Conservation (phyloP, 37 sponge, comb jelly and placozoan genomes). For the Agelas oroides region DNA sequence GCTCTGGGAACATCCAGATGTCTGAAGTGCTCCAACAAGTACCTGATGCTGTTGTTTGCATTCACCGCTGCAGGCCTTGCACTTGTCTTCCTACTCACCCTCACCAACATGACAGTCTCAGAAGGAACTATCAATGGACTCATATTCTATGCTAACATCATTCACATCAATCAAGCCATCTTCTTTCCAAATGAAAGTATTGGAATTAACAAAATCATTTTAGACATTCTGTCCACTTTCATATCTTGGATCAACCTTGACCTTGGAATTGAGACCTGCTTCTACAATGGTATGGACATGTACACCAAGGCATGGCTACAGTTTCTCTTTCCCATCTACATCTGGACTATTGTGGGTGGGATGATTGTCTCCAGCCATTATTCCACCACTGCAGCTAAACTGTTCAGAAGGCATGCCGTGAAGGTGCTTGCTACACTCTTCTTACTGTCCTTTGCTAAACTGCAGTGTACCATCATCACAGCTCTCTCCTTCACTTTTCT, state of each 20-base stretch:
- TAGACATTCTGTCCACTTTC: background rate
- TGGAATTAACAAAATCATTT: background rate
- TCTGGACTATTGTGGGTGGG: slow-evolving; percentile 6
- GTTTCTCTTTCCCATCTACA: slow-evolving; percentile 48
- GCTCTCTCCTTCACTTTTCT: background rate
- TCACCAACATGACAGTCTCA: no score
- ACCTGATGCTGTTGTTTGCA: background rate
- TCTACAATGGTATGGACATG: slow-evolving; percentile 19
- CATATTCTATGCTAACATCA: no score
- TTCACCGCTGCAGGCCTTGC: no score
- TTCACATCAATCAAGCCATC: background rate
- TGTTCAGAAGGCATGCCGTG: slow-evolving; percentile 10
- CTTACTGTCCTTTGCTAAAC: slow-evolving; percentile 30
- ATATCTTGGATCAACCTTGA: slow-evolving; percentile 43
- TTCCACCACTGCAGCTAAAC: slow-evolving; percentile 9
- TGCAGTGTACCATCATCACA: slow-evolving; percentile 6
- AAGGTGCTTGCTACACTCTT: slow-evolving; percentile 38
- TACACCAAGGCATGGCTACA: slow-evolving; percentile 42
- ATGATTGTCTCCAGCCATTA: slow-evolving; percentile 23
- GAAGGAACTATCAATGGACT: no score
- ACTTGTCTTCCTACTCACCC: no score
- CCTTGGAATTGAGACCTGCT: slow-evolving; percentile 42
- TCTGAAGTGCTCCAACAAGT: background rate
- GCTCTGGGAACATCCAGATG: background rate
- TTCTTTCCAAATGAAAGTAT: background rate